A percentile compares a stretch with the other conserved stretches of the same genome.
These are phyloP conservation scores for Yponomeuta evonymella DNA, from an alignment of 2,888 invertebrate genomes.

Conservation along the genomic window DNA sequence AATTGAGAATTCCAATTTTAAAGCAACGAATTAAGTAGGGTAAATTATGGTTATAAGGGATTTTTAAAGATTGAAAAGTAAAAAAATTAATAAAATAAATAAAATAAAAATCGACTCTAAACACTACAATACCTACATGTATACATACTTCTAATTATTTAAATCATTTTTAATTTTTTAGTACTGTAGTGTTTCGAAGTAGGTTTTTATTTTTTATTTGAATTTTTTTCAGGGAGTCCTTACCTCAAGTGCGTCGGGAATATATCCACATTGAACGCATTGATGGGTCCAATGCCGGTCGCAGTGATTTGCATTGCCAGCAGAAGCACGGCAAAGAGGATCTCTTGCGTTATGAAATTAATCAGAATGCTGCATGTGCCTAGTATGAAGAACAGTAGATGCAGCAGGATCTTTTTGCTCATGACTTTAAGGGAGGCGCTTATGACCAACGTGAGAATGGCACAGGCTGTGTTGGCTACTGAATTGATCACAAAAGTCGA, in stretches of 20 bases:
- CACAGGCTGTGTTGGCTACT: constrained; percentile 46
- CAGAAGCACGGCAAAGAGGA: constrained; percentile 53
- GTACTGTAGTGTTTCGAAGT: too few relatives aligned
- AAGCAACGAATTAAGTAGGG: too few relatives aligned
- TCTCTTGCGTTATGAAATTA: constrained; percentile 53
- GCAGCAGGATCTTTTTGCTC: constrained; percentile 56
- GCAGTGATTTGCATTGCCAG: constrained; percentile 53
- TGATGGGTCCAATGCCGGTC: constrained; percentile 58
- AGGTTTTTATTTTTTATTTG: too few relatives aligned
- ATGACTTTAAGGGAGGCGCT: constrained; percentile 53
- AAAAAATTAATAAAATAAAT: too few relatives aligned
- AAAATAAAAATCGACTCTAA: too few relatives aligned
- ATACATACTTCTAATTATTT: too few relatives aligned
- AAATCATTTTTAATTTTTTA: too few relatives aligned
- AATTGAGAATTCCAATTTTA: too few relatives aligned
- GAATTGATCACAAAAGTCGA: constrained; percentile 54
- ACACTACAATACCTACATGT: too few relatives aligned
- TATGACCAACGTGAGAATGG: constrained; percentile 43
- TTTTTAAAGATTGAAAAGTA: too few relatives aligned
- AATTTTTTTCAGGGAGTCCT: constrained; percentile 13
- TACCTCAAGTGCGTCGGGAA: constrained; percentile 68
- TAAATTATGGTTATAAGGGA: too few relatives aligned
- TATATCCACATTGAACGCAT: constrained; percentile 61
- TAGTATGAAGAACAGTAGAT: constrained; percentile 42
- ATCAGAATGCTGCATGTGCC: constrained; percentile 50